Conservation (phyloP, 1,140 invertebrate species). For the Lepidurus couesii region DNA sequence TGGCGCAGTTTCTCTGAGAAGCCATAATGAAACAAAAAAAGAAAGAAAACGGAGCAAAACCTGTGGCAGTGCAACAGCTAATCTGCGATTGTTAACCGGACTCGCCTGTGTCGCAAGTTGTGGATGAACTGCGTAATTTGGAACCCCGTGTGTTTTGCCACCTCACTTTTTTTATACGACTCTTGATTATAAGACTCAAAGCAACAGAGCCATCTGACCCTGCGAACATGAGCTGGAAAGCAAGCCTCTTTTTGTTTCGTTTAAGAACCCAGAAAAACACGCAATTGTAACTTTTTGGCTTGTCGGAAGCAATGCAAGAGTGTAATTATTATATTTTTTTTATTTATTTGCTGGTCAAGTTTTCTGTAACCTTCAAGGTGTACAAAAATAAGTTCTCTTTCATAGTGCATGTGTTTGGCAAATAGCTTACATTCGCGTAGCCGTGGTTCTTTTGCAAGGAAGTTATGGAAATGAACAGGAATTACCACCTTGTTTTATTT, state of each 20-base stretch:
- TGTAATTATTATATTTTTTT: neutral
- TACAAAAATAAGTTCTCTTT: conserved; percentile 2
- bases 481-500: conserved; percentile 7
- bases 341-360: neutral
- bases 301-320: neutral
- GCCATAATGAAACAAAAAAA: neutral
- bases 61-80: neutral
- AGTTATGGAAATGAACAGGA: conserved; percentile 7
- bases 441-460: neutral
- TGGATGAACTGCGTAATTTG: neutral
- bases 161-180: neutral
- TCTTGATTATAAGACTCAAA: neutral
- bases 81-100: neutral
- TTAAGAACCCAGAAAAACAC: neutral
- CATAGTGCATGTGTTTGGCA: neutral
- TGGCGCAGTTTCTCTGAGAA: neutral
- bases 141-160: neutral
- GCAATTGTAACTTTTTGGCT: neutral
- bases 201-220: neutral
- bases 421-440: conserved; percentile 14
- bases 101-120: neutral
- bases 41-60: neutral
- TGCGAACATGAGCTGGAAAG: neutral
- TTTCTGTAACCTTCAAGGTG: conserved; percentile 4
- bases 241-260: neutral